These are phyloP conservation scores for Mobula birostris DNA, from an alignment of 2,113 vertebrate genomes.

Conservation along the genomic window DNA sequence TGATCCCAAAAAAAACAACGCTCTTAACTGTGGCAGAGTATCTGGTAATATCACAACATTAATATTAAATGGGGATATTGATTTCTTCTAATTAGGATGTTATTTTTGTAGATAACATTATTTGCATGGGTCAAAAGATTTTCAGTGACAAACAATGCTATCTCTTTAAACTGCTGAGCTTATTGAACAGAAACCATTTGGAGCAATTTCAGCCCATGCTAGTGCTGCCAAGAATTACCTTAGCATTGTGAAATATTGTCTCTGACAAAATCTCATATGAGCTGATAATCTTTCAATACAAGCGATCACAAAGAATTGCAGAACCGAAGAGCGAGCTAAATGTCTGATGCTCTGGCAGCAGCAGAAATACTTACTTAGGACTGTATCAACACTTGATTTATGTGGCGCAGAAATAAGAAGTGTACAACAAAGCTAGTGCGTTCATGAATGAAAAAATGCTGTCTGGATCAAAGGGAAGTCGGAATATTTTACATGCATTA, in stretches of 20 bases:
- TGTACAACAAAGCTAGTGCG: neutral
- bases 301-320: neutral
- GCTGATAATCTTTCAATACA: neutral
- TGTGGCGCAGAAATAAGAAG: neutral
- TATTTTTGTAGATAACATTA: neutral
- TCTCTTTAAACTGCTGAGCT: neutral
- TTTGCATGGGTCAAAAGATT: neutral
- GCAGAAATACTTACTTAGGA: neutral
- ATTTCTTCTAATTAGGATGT: neutral
- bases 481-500: neutral
- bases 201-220: neutral
- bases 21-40: neutral
- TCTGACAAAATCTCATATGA: neutral
- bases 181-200: neutral
- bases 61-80: neutral
- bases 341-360: neutral
- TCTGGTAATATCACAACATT: neutral
- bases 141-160: neutral
- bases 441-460: neutral
- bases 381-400: too few relatives aligned
- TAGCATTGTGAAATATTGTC: neutral
- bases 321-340: neutral
- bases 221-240: neutral
- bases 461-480: neutral
- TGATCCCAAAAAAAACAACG: neutral